A percentile compares a stretch with the other conserved stretches of the same genome.
Evolutionary conservation across 2,113 vertebrate species (phyloP).

Genomic region (Corythoichthys haematopterus): DNA sequence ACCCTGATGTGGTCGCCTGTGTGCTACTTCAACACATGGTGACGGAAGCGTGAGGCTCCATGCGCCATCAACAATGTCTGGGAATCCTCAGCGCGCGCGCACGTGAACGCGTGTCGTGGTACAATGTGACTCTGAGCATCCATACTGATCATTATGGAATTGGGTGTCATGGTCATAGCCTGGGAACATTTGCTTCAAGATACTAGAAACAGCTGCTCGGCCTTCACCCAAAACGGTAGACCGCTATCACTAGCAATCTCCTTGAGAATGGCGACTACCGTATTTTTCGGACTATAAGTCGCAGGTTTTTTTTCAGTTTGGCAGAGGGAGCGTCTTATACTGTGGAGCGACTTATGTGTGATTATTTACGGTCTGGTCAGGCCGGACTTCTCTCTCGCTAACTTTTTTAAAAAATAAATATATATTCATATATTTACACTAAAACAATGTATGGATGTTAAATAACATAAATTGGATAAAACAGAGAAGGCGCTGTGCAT

Average conservation of each 20-base stretch:
- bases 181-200: constrained; percentile 50
- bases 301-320: too few species aligned
- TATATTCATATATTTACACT: too few species aligned
- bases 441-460: too few species aligned
- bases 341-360: too few species aligned
- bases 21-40: constrained; percentile 54
- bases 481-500: too few species aligned
- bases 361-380: too few species aligned
- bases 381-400: too few species aligned
- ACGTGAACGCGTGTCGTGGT: constrained; percentile 1
- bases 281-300: too few species aligned
- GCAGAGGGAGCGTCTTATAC: too few species aligned
- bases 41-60: constrained; percentile 41
- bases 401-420: too few species aligned
- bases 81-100: constrained; percentile 32
- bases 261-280: constrained; percentile 20
- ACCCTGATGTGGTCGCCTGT: constrained; percentile 59
- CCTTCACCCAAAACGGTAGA: constrained; percentile 32
- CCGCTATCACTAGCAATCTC: constrained; percentile 44
- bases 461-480: too few species aligned
- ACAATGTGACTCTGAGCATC: constrained; percentile 18
- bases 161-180: constrained; percentile 35
- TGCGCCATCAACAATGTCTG: constrained; percentile 48
- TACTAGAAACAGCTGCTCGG: constrained; percentile 40
- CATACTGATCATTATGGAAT: constrained; percentile 50